These are phyloP conservation scores for Cynocephalus volans DNA, from an alignment of 2,113 vertebrate genomes.

Conservation along the genomic window DNA sequence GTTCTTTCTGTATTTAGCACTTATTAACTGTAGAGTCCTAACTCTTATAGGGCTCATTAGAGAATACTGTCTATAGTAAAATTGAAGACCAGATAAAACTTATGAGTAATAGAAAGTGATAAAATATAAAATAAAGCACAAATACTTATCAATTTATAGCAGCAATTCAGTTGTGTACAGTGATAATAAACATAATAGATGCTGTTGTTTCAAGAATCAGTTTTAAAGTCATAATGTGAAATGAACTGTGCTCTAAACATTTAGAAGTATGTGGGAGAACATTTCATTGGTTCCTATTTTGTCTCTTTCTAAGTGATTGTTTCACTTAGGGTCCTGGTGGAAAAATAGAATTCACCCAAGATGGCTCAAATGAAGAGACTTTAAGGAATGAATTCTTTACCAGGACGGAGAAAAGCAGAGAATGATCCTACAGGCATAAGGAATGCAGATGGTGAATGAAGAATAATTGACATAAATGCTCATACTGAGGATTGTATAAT, in stretches of 20 bases:
- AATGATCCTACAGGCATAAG: neutral
- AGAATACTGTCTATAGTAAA: neutral
- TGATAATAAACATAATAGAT: neutral
- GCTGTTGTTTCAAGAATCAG: neutral
- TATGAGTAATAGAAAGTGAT: neutral
- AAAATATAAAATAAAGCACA: neutral
- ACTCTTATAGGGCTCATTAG: neutral
- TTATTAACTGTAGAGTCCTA: neutral
- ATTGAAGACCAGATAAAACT: neutral
- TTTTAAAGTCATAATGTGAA: slow-evolving; percentile 13
- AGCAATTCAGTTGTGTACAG: neutral
- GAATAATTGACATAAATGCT: neutral
- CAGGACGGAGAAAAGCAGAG: neutral
- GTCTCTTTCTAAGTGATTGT: slow-evolving; percentile 1
- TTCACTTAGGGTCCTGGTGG: neutral
- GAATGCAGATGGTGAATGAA: neutral
- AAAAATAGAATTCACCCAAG: neutral
- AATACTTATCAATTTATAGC: neutral
- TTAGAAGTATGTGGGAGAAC: neutral
- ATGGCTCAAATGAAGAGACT: neutral
- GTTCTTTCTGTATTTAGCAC: neutral
- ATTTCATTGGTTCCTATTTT: neutral
- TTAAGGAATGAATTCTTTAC: neutral
- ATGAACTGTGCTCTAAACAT: neutral
- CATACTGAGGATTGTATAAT: neutral